Evolutionary conservation across 2,797 vertebrate species (phyloP).

Genomic region (Diglossa cyanea): DNA sequence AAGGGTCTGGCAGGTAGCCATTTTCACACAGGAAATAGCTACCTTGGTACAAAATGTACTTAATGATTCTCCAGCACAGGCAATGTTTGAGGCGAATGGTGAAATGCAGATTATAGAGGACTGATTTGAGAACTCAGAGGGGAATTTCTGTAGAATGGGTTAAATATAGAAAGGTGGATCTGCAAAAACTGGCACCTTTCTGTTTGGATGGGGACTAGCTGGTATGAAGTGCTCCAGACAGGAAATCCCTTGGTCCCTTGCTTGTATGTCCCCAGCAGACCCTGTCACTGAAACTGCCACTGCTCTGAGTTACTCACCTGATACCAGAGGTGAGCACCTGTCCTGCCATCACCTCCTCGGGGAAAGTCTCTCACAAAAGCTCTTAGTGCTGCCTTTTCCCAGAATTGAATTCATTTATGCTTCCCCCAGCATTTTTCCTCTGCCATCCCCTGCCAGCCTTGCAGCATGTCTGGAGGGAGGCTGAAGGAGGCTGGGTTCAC

Average conservation of each 20-base stretch:
- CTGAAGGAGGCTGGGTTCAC: neutral
- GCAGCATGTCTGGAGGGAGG: neutral
- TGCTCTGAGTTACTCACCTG: neutral
- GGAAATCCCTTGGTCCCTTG: accelerated
- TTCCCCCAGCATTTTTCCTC: neutral
- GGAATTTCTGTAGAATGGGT: neutral
- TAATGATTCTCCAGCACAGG: neutral
- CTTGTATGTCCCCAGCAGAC: accelerated
- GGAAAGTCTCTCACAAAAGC: neutral
- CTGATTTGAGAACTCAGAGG: neutral
- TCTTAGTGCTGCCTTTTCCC: neutral
- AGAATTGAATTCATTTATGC: accelerated
- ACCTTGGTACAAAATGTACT: neutral
- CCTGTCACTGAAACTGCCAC: neutral
- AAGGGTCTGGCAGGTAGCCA: neutral
- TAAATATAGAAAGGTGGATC: neutral
- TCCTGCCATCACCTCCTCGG: neutral
- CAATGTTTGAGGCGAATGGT: neutral
- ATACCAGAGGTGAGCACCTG: neutral
- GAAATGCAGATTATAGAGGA: neutral
- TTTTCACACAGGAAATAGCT: neutral
- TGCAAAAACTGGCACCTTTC: neutral
- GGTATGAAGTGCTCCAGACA: accelerated
- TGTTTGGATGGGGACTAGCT: neutral
- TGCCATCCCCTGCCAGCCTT: neutral